A percentile compares a stretch with the other conserved stretches of the same genome.
These are phyloP conservation scores for Bombus terrestris DNA, from an alignment of 1,140 invertebrate species.

Conservation along the genomic window DNA sequence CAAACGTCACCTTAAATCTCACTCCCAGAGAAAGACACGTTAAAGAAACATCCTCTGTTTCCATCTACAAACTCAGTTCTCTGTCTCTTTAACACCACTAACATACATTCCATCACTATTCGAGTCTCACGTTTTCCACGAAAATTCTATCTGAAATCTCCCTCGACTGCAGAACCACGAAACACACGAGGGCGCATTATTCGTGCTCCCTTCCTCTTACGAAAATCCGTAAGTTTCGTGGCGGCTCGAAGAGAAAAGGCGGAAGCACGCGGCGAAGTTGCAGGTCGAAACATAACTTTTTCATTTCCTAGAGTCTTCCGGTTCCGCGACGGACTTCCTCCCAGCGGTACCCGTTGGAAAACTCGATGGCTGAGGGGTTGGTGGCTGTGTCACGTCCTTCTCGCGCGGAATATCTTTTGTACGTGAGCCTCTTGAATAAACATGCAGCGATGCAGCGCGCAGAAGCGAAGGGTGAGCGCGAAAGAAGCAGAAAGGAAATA, in stretches of 20 bases:
- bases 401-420: constrained; percentile 79
- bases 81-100: neutral
- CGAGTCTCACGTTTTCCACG: neutral
- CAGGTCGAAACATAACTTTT: constrained; percentile 78
- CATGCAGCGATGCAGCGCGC: constrained; percentile 70
- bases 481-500: constrained; percentile 46
- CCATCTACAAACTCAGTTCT: neutral
- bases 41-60: neutral
- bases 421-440: constrained; percentile 82
- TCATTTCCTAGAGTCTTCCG: constrained; percentile 80
- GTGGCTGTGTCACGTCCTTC: constrained; percentile 70
- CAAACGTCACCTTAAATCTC: neutral
- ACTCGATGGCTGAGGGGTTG: constrained; percentile 5
- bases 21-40: neutral
- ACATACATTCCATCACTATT: neutral
- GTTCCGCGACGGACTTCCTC: constrained; percentile 57
- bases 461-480: constrained; percentile 61
- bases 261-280: constrained; percentile 52
- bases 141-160: neutral
- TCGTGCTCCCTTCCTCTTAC: neutral
- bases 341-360: constrained; percentile 55
- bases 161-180: neutral
- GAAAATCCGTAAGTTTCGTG: constrained; percentile 36
- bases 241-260: constrained; percentile 45
- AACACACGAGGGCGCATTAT: constrained; percentile 39